These are phyloP conservation scores for Noctua pronuba DNA, from an alignment of 2,888 invertebrate genomes.

Conservation along the genomic window DNA sequence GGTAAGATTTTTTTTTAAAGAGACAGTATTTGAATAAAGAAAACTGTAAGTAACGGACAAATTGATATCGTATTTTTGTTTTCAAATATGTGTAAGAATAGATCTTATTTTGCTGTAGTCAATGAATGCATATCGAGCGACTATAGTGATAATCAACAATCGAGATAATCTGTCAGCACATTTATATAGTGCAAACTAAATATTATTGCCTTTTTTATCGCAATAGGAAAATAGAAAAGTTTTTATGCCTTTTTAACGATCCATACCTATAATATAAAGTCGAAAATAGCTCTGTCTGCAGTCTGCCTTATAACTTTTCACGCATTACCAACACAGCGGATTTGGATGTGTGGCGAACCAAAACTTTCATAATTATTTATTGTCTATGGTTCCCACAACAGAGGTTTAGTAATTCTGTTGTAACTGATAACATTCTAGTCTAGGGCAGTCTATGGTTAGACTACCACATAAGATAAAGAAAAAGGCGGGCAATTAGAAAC, in stretches of 20 bases:
- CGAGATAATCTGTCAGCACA: neutral
- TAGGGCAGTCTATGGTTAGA: no score
- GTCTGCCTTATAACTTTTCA: neutral
- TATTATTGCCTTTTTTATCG: neutral
- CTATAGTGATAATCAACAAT: neutral
- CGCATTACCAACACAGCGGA: neutral
- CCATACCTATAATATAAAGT: neutral
- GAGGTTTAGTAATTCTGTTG: no score
- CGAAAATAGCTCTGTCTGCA: neutral
- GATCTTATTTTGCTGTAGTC: neutral
- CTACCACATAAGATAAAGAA: no score
- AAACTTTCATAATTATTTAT: no score
- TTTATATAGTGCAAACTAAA: neutral
- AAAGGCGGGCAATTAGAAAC: no score
- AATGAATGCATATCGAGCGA: no score
- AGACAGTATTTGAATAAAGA: accelerated
- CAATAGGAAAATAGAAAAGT: neutral
- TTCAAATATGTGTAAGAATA: neutral
- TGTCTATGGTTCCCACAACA: no score
- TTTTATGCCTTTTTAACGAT: neutral
- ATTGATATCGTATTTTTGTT: no score
- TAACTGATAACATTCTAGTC: no score
- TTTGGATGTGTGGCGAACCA: neutral
- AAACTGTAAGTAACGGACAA: no score
- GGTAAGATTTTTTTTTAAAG: neutral